phyloP scores from a whole-genome alignment of 2,888 invertebrate genomes.

The Eupithecia subfuscata region DNA sequence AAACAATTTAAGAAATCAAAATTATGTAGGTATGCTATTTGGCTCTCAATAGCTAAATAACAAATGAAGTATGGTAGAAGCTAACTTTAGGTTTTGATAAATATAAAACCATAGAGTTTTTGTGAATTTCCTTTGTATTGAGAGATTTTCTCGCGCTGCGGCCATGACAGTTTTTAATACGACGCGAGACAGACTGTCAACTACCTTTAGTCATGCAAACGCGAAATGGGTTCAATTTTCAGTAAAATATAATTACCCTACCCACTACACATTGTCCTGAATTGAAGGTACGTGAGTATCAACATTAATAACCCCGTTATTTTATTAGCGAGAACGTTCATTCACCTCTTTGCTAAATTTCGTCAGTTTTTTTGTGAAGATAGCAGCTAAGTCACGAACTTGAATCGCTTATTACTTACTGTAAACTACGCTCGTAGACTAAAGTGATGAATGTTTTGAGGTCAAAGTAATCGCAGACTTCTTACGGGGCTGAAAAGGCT shows the following conservation, averaged over 20 bases:
- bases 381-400: background rate
- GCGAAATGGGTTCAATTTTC: background rate
- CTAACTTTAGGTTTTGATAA: background rate
- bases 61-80: background rate
- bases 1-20: background rate
- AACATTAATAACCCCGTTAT: constrained; percentile 1
- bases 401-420: constrained; percentile 7
- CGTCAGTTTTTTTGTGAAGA: constrained; percentile 6
- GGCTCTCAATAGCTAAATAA: background rate
- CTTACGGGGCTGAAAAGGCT: background rate
- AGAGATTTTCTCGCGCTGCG: background rate
- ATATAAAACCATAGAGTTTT: background rate
- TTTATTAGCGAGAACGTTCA: constrained; percentile 1
- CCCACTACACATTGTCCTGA: background rate
- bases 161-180: background rate
- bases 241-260: background rate
- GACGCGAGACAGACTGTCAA: background rate
- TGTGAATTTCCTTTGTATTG: background rate
- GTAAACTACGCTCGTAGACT: background rate
- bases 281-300: constrained; percentile 5
- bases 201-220: background rate
- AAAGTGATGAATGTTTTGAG: constrained; percentile 1
- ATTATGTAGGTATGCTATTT: background rate
- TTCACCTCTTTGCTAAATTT: background rate
- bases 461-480: background rate